phyloP scores from a whole-genome alignment of 1,140 invertebrate genomes.

The Lepidurus apus region DNA sequence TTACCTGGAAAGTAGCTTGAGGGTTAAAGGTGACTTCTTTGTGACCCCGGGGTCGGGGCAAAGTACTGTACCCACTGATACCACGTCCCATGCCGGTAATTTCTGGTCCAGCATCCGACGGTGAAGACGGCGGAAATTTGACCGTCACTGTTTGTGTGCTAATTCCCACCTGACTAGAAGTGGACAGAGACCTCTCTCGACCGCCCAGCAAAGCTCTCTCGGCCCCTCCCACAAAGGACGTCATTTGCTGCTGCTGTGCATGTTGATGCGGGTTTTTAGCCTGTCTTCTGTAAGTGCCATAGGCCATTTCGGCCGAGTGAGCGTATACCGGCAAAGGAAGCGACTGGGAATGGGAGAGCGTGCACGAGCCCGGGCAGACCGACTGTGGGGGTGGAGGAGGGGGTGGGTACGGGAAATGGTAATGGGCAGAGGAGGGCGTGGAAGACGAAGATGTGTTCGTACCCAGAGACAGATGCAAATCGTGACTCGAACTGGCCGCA shows the following conservation, averaged over 20 bases:
- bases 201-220: slow-evolving; percentile 30
- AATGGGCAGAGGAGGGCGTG: slow-evolving; percentile 23
- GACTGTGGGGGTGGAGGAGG: slow-evolving; percentile 30
- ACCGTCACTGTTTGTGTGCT: slow-evolving; percentile 32
- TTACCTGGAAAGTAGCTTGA: slow-evolving; percentile 34
- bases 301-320: slow-evolving; percentile 31
- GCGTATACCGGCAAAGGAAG: slow-evolving; percentile 30
- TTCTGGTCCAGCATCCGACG: neutral
- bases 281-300: slow-evolving; percentile 30
- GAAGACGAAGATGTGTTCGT: slow-evolving; percentile 21
- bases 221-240: slow-evolving; percentile 29
- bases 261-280: neutral
- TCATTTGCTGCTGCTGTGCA: slow-evolving; percentile 29
- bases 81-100: neutral
- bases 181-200: slow-evolving; percentile 13
- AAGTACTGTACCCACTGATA: slow-evolving; percentile 28
- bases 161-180: slow-evolving; percentile 22
- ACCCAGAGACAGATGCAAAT: slow-evolving; percentile 29
- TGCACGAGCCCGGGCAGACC: neutral
- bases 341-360: neutral
- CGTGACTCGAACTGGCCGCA: slow-evolving; percentile 32
- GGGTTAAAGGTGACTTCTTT: slow-evolving; percentile 34
- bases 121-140: slow-evolving; percentile 30
- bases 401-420: slow-evolving; percentile 9
- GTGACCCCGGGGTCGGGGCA: slow-evolving; percentile 27